Evolutionary conservation across 2,888 invertebrate species (phyloP), one percentile per base, ranked within the genome.

Genomic region (Deroplatys truncata): DNA sequence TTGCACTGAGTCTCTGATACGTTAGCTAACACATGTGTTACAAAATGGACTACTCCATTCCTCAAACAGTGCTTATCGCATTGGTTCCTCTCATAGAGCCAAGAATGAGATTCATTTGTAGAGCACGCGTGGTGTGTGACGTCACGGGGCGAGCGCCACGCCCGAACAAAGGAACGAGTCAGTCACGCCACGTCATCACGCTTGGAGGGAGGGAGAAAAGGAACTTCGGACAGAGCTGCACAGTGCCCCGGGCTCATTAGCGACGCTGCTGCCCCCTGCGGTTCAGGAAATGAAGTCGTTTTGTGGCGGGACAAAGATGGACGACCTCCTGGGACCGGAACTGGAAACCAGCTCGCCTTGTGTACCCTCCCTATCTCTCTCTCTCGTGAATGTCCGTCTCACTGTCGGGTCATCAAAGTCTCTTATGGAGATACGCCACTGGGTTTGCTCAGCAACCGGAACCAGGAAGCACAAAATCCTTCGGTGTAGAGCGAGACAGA

Each of bases 201-300:
- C 56, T 25, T 20, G 56, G 56, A 72, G 56, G 56, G 56, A 20
- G 56, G 20, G 56, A 72, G 56, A 20, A 72, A 72, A 72, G 56
- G 56, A 72, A 72, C 56, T 25, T 72, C 56, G 56, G 56, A 72
- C 56, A 72, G 56, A 9, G 20, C 56, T 72, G 56, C 56, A 72
- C 56, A 72, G 83, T 29, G 25, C 83, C 20, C 49, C 49, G 82
- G 89, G 86, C 88, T 90, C 90, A 90, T 90, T 90, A 90, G 90
- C 85, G 84, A 28, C 89, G 28, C 49, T 88, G 35, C 82, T 84
- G 89, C 84, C 56, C 85, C 72, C 90, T 88, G 82, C 86, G 86
- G 86, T 86, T 28, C 88, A 88, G 90, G 90, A 90, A 90, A 90
- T 90, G 90, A 90, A 90, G 90, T 90, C 90, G 89, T 90, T 90